Percentiles rank a stretch among this genome's conserved stretches.
Evolutionary conservation across 2,888 invertebrate species (phyloP).

Genomic region (Chrysomela aeneicollis): DNA sequence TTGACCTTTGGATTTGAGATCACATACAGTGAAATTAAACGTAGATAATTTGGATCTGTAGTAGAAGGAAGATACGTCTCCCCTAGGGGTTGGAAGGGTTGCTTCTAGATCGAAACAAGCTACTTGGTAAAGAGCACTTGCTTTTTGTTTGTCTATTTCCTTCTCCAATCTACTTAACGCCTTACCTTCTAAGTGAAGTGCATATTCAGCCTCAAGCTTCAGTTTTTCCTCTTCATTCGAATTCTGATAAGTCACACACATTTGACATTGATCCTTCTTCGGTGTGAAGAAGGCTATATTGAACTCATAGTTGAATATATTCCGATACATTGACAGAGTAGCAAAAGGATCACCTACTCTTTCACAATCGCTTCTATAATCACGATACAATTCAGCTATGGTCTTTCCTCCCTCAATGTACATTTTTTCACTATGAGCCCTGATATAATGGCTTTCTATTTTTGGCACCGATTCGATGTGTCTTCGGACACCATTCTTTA

Average conservation of each 20-base stretch:
- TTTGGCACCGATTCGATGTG: constrained; percentile 23
- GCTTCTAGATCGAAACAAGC: constrained; percentile 42
- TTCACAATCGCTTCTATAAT: constrained; percentile 21
- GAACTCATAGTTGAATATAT: constrained; percentile 27
- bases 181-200: constrained; percentile 24
- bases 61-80: constrained; percentile 41
- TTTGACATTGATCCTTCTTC: constrained; percentile 32
- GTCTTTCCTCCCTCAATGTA: constrained; percentile 31
- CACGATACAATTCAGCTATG: constrained; percentile 25
- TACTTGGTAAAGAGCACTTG: constrained; percentile 15
- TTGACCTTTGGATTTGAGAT: constrained; percentile 26
- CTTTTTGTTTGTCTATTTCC: constrained; percentile 25
- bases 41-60: constrained; percentile 44
- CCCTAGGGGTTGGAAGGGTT: constrained; percentile 39
- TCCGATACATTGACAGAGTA: constrained; percentile 20
- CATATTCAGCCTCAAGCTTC: constrained; percentile 12
- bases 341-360: constrained; percentile 5
- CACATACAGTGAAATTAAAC: constrained; percentile 48
- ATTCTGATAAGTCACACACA: constrained; percentile 27
- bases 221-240: constrained; percentile 20
- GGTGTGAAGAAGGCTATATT: constrained; percentile 30
- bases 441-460: constrained; percentile 28
- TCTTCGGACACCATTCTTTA: constrained; percentile 21
- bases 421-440: constrained; percentile 23
- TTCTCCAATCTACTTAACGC: constrained; percentile 25